Percentiles rank a stretch among this genome's conserved stretches.
Conservation (phyloP, 2,113 vertebrate genomes). For the Tragelaphus imberbis region DNA sequence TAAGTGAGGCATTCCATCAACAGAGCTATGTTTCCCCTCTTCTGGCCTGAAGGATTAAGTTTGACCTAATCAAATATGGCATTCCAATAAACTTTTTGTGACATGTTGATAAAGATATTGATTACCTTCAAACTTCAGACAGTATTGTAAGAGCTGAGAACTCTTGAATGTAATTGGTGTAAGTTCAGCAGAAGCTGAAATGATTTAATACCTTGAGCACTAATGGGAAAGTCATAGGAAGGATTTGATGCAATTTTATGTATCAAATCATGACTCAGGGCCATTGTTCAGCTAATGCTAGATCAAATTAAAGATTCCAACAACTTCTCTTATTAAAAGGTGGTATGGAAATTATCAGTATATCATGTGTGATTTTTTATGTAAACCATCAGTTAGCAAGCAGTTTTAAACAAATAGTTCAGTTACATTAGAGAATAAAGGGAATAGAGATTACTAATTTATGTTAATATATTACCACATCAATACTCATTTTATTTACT, state of each 20-base stretch:
- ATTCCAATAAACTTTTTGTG: constrained; percentile 5
- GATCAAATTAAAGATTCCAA: neutral
- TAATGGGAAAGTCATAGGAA: neutral
- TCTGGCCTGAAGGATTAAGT: neutral
- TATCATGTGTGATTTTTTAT: neutral
- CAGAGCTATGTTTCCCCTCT: neutral
- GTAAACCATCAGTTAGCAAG: neutral
- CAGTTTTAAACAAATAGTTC: neutral
- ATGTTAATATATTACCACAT: neutral
- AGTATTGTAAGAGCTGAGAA: neutral
- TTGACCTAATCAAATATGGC: neutral
- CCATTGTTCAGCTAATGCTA: neutral
- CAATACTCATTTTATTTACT: neutral
- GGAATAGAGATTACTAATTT: neutral
- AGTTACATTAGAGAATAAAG: neutral
- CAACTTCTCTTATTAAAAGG: neutral
- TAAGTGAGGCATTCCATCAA: neutral
- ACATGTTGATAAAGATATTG: neutral
- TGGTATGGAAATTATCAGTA: neutral
- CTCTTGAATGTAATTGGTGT: neutral
- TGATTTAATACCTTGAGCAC: neutral
- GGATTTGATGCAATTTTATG: neutral
- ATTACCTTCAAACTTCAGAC: neutral
- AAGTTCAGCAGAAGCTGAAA: neutral
- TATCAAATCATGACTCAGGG: neutral